Evolutionary conservation across 2,113 vertebrate species (phyloP).

Genomic region (Pelvicachromis taeniatus): DNA sequence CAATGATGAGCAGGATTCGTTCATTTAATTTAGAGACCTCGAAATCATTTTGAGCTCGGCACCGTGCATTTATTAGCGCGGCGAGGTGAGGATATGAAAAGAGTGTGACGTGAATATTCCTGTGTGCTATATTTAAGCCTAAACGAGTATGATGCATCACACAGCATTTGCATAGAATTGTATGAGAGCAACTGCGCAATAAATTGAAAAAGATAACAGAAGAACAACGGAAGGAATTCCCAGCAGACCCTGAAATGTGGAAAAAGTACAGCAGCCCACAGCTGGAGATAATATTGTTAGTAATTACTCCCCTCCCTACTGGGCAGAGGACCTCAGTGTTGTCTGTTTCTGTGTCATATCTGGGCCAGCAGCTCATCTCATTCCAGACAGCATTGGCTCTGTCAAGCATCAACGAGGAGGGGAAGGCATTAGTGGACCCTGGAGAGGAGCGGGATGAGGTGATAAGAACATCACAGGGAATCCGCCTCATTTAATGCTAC

Average conservation of each 20-base stretch:
- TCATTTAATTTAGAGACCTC: slow-evolving; percentile 37
- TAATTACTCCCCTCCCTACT: slow-evolving; percentile 65
- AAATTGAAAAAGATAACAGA: slow-evolving; percentile 33
- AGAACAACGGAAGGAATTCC: slow-evolving; percentile 37
- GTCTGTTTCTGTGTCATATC: slow-evolving; percentile 61
- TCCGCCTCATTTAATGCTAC: slow-evolving; percentile 43
- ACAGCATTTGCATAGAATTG: slow-evolving; percentile 21
- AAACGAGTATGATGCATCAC: slow-evolving; percentile 3
- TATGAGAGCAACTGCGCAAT: slow-evolving; percentile 11
- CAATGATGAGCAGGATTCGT: slow-evolving; percentile 20
- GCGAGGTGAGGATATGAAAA: not conserved
- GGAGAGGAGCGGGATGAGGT: slow-evolving; percentile 56
- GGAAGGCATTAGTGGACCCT: slow-evolving; percentile 51
- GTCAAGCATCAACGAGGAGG: slow-evolving; percentile 43
- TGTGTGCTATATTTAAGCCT: not conserved
- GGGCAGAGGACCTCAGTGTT: slow-evolving; percentile 56
- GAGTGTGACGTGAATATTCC: slow-evolving; percentile 9
- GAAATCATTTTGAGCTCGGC: slow-evolving; percentile 11
- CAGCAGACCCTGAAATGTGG: slow-evolving; percentile 16
- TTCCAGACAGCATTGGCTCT: slow-evolving; percentile 41
- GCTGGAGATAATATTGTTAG: slow-evolving; percentile 64
- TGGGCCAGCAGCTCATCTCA: slow-evolving; percentile 57
- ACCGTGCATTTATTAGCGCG: not conserved
- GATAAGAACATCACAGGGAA: slow-evolving; percentile 59
- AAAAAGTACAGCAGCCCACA: slow-evolving; percentile 41